Evolutionary conservation across 2,888 invertebrate genomes (phyloP), one percentile per base, ranked within the genome.

Genomic region (Syrphus vitripennis): DNA sequence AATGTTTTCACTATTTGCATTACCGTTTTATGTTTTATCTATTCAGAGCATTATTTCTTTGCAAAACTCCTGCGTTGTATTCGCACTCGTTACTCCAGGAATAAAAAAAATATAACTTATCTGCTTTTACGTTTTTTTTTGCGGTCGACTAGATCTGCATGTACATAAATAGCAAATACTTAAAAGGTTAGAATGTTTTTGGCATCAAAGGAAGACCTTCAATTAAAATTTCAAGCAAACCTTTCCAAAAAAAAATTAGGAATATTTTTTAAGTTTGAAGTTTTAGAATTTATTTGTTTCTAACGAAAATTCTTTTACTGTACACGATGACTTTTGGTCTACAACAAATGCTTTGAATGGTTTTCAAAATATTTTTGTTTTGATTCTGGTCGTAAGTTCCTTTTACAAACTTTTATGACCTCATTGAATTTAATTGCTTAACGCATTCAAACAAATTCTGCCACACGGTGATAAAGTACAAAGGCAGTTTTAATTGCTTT

Each of bases 361-460:
- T 31, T 48, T 53, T 19, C 10, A 34, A 40, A 61, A n/a, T 34
- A 57, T 59, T 69, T 19, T 26, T 50, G 12, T 48, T 34, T 59
- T 72, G 9, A n/a, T n/a, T n/a, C n/a, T n/a, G n/a, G n/a, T n/a
- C n/a, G n/a, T n/a, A n/a, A n/a, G n/a, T 57, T 57, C 67, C 72
- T 59, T n/a, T 55, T 72, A 78, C 74, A 55, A 78, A 63, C 48
- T 67, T 61, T 67, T 65, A 71, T 67, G 42, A 61, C 67, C 59
- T 77, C 61, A 74, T 70, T 78, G 72, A 78, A 83, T 78, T 72
- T 72, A 59, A 76, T 71, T 76, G 37, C 61, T 12, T 12, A 26
- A 37, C 34, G 40, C 65, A 70, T 34, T 72, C 50, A 31, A 42
- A 31, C 16, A 63, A 42, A 75, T 57, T 40, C 59, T 53, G 19